These are phyloP conservation scores for Alexandromys fortis DNA, from an alignment of 2,113 vertebrate genomes.

Conservation along the genomic window DNA sequence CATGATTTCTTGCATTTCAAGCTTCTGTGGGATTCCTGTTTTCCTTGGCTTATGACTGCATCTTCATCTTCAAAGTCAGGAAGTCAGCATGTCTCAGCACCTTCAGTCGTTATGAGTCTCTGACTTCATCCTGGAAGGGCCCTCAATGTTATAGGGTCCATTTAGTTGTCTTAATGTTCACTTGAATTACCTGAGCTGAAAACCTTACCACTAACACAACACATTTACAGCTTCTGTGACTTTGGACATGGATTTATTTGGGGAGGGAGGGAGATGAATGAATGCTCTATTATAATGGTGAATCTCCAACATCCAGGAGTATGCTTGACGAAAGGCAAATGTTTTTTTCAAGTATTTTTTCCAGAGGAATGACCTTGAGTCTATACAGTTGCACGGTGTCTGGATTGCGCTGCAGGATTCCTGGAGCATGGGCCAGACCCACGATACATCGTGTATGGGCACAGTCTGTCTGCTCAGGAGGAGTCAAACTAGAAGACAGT, in stretches of 20 bases:
- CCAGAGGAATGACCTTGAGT: not conserved
- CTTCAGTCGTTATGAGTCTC: not conserved
- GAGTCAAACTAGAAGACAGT: not conserved
- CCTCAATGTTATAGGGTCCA: not conserved
- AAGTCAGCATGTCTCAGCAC: not conserved
- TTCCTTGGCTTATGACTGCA: not conserved
- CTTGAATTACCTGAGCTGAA: not conserved
- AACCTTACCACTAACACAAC: not conserved
- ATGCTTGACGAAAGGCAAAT: not conserved
- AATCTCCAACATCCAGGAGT: not conserved
- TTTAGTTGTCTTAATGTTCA: not conserved
- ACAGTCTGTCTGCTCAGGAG: not conserved
- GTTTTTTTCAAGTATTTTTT: slow-evolving; percentile 17
- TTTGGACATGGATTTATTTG: not conserved
- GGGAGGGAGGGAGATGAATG: too few relatives aligned
- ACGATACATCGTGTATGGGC: not conserved
- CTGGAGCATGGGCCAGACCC: too few relatives aligned
- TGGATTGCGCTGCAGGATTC: not conserved
- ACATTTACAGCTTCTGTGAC: not conserved
- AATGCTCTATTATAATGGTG: not conserved
- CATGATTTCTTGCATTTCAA: not conserved
- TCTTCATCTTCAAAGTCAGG: not conserved
- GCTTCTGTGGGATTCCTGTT: not conserved
- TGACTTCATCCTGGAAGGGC: not conserved
- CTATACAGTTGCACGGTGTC: not conserved